Evolutionary conservation across 2,797 vertebrate species (phyloP).

Genomic region (Scomberomorus guttatus): DNA sequence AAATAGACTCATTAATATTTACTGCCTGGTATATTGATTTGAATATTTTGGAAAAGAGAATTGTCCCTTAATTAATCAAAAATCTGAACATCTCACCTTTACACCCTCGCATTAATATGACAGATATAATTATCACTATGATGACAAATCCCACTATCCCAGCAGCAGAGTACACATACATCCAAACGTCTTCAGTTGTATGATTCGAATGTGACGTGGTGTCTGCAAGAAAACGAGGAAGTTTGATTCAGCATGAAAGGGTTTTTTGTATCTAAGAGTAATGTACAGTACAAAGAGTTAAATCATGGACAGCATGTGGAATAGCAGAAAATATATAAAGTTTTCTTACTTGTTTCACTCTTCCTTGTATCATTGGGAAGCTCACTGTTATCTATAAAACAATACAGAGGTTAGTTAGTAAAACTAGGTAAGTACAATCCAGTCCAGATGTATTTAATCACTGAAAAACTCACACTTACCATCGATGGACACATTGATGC

Average conservation of each 20-base stretch:
- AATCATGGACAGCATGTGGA: not conserved
- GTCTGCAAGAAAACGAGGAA: constrained; percentile 11
- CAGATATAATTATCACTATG: constrained; percentile 58
- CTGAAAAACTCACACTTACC: constrained; percentile 45
- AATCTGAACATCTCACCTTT: constrained; percentile 56
- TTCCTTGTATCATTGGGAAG: accelerated
- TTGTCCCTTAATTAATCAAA: not conserved
- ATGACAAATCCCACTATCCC: constrained; percentile 58
- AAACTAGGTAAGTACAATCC: not conserved
- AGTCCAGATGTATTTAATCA: not conserved
- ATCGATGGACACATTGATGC: constrained; percentile 12
- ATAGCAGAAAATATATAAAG: not conserved
- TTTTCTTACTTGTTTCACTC: constrained; percentile 35
- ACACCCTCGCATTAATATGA: constrained; percentile 49
- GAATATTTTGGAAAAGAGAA: not conserved
- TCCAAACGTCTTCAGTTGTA: accelerated
- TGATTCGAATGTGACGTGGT: accelerated
- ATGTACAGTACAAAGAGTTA: not conserved
- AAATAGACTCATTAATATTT: not conserved
- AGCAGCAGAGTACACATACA: constrained; percentile 43
- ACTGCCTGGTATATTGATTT: not conserved
- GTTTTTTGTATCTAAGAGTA: not conserved
- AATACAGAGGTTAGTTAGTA: not conserved
- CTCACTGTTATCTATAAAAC: not conserved
- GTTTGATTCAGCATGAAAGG: not conserved